These are phyloP conservation scores for Zosterops lateralis DNA, from an alignment of 2,113 vertebrate genomes.

Conservation along the genomic window DNA sequence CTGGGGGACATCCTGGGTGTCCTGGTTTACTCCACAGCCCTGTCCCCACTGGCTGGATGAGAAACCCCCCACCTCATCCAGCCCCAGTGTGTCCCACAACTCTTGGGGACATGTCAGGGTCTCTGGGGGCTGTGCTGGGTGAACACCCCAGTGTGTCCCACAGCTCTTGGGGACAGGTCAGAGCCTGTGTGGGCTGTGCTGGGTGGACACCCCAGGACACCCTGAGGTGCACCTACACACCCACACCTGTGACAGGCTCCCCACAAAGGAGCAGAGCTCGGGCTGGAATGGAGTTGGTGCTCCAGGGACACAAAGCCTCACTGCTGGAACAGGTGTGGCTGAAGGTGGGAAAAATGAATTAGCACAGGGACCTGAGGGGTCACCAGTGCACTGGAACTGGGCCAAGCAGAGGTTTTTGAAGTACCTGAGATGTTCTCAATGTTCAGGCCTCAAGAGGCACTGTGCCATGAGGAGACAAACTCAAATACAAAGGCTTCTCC, in stretches of 20 bases:
- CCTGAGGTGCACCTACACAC: neutral
- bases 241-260: neutral
- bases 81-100: rapidly evolving
- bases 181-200: neutral
- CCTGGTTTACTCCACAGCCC: rapidly evolving
- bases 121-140: neutral
- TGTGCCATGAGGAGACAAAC: neutral
- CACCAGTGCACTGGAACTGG: neutral
- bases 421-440: neutral
- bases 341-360: neutral
- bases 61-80: rapidly evolving
- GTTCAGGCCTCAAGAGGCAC: neutral
- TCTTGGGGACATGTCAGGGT: no score
- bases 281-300: neutral
- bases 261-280: rapidly evolving
- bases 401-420: neutral
- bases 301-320: neutral
- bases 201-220: neutral
- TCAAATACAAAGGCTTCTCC: neutral
- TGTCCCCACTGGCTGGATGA: rapidly evolving
- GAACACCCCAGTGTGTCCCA: rapidly evolving
- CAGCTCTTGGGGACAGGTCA: neutral
- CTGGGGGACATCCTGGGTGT: rapidly evolving
- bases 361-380: neutral
- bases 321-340: neutral